Conservation (phyloP, 2,797 vertebrate species). For the Florisuga fusca region DNA sequence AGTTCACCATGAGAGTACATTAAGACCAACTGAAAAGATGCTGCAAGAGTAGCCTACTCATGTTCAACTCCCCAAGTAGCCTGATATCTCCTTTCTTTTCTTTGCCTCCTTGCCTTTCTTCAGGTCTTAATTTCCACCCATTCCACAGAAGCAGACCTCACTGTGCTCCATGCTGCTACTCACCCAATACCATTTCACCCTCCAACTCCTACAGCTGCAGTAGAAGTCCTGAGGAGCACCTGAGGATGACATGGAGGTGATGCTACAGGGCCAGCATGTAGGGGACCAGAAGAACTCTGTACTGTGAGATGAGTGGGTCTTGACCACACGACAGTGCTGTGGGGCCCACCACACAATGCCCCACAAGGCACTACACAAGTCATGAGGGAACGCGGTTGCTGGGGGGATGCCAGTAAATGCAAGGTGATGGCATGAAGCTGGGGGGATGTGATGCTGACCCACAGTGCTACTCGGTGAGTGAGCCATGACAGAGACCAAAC, state of each 20-base stretch:
- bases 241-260: too few relatives aligned
- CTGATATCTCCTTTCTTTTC: not conserved
- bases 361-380: fast-evolving
- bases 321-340: not conserved
- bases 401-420: not conserved
- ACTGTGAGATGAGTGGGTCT: not conserved
- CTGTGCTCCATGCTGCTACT: not conserved
- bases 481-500: not conserved
- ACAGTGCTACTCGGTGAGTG: too few relatives aligned
- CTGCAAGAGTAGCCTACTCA: not conserved
- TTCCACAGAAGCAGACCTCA: not conserved
- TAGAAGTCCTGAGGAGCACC: not conserved
- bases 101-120: not conserved
- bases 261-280: not conserved
- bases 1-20: not conserved
- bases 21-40: not conserved
- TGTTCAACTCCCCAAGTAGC: not conserved
- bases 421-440: not conserved
- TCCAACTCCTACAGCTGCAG: not conserved
- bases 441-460: not conserved
- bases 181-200: not conserved
- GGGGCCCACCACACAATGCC: not conserved
- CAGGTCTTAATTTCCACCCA: not conserved
- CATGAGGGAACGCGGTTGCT: not conserved
- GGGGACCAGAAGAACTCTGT: not conserved